These are phyloP conservation scores for Ophraella communa DNA, from an alignment of 2,888 invertebrate genomes.

Conservation along the genomic window DNA sequence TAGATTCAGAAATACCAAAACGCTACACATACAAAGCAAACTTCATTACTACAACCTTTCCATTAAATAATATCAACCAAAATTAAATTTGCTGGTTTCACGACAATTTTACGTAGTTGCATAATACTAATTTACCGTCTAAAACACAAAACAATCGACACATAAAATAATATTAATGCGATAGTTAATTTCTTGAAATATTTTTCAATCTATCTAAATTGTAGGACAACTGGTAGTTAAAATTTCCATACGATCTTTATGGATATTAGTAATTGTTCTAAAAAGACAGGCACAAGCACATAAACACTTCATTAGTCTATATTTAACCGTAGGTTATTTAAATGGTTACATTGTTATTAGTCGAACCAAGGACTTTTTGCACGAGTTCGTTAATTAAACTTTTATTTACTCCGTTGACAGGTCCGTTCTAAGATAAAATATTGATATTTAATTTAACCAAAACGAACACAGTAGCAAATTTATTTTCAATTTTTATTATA, in stretches of 20 bases:
- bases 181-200: not conserved
- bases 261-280: slow-evolving; percentile 25
- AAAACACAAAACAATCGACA: too few relatives aligned
- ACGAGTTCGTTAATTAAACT: not conserved
- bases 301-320: slow-evolving; percentile 37
- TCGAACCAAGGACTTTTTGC: slow-evolving; percentile 24
- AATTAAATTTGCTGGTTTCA: too few relatives aligned
- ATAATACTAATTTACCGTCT: too few relatives aligned
- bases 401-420: not conserved
- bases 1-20: too few relatives aligned
- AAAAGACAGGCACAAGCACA: slow-evolving; percentile 35
- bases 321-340: slow-evolving; percentile 24
- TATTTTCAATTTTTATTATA: too few relatives aligned
- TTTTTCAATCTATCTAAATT: not conserved
- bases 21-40: too few relatives aligned
- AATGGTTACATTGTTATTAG: slow-evolving; percentile 19
- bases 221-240: not conserved
- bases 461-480: too few relatives aligned
- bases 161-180: not conserved
- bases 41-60: too few relatives aligned
- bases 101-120: too few relatives aligned
- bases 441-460: too few relatives aligned
- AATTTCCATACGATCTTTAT: not conserved
- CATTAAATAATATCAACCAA: too few relatives aligned
- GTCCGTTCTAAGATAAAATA: not conserved